Base-by-base conservation (phyloP, 1,140 invertebrate species). In the Armadillidium nasatum region DNA sequence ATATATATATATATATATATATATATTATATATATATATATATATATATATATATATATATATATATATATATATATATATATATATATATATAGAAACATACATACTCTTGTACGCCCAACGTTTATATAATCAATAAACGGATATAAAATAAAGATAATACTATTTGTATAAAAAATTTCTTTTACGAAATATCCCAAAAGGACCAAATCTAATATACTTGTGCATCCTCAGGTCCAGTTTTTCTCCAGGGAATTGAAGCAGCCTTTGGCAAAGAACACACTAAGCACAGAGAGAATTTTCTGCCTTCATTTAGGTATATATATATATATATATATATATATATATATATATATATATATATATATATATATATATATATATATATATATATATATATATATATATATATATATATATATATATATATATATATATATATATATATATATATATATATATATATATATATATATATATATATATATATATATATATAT, bases 291-390 rank as follows among this genome's bases (percentile, higher is more conserved):
- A 19, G 50, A 60, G 50, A 60, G 50, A 60, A 60, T 60, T 60
- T 60, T 19, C 50, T 3, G 7, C 50, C 11, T 3, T 60, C 50
- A 15, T 60, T 60, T 60, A 60, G 50, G 7, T 15, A 50, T 15
- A 60, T 60, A 60, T 60, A 60, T 60, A 60, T 60, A 60, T 60
- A 60, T 60, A 60, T 60, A 60, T 60, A 60, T 60, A 60, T 60
- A 60, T 60, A 60, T 60, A 60, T 60, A 60, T 60, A 60, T 50
- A 60, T 60, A 60, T 60, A 60, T 60, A 60, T 60, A 60, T 60
- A 60, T 60, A 60, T 60, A 60, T 60, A 60, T 60, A 2, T 60
- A 60, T 60, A 60, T 60, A 60, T 60, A 60, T 60, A 60, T 60
- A 60, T 60, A 60, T 60, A 60, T 60, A 60, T 60, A 60, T 19